These are phyloP conservation scores for Sebastes hopkinsi DNA, from an alignment of 2,797 vertebrate genomes.

Conservation along the genomic window DNA sequence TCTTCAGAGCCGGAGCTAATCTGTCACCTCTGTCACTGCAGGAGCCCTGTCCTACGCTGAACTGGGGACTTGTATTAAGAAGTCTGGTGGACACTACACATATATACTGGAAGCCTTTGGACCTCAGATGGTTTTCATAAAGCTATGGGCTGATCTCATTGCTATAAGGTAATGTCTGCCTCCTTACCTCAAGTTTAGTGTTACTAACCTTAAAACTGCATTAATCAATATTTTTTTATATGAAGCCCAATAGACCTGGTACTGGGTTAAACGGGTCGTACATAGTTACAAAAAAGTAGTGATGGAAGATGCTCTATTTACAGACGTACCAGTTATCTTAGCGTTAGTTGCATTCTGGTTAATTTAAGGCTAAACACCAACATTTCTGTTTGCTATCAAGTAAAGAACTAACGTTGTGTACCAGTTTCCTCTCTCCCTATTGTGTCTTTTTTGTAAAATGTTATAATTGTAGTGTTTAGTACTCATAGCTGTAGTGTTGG, in stretches of 20 bases:
- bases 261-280: not conserved
- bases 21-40: constrained; percentile 61
- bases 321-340: no score
- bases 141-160: constrained; percentile 92
- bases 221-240: not conserved
- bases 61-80: constrained; percentile 94
- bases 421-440: no score
- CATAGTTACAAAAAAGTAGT: not conserved
- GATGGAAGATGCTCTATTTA: no score
- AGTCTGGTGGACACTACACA: constrained; percentile 96
- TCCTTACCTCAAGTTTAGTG: not conserved
- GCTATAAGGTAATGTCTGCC: constrained; percentile 87
- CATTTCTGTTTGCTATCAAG: no score
- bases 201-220: not conserved
- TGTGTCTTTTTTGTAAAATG: no score
- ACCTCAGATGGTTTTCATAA: constrained; percentile 90
- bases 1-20: constrained; percentile 10
- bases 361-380: no score
- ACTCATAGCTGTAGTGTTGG: no score
- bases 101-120: constrained; percentile 96
- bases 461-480: no score
- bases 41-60: constrained; percentile 96
- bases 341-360: no score
- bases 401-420: no score
- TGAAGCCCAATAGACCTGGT: not conserved